phyloP scores from a whole-genome alignment of 2,113 vertebrate genomes.

The Sebastes schlegelii region DNA sequence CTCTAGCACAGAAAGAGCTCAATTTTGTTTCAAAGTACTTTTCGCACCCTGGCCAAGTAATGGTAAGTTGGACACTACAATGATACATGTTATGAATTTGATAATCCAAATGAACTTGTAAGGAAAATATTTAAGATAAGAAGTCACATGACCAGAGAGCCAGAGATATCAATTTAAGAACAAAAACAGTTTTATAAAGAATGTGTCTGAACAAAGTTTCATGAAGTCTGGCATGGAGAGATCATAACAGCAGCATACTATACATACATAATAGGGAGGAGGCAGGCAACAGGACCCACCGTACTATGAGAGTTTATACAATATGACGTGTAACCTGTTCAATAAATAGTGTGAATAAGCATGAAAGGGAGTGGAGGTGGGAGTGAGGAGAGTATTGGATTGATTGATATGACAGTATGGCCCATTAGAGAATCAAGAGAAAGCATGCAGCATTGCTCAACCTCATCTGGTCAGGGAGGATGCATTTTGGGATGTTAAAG shows the following conservation, averaged over 20 bases:
- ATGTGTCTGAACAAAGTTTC: too few species aligned
- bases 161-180: too few species aligned
- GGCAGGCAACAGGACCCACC: too few species aligned
- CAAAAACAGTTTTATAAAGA: too few species aligned
- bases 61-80: conserved; percentile 5
- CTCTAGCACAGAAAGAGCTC: conserved; percentile 31
- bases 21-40: conserved; percentile 49
- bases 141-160: too few species aligned
- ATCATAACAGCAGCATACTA: background rate
- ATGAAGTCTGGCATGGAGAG: background rate
- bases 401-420: background rate
- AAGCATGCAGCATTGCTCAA: background rate
- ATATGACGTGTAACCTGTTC: background rate
- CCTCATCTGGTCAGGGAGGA: too few species aligned
- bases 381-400: background rate
- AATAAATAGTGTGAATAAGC: background rate
- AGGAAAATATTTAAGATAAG: too few species aligned
- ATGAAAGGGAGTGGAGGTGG: background rate
- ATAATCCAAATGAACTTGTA: too few species aligned
- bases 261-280: background rate
- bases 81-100: background rate
- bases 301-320: background rate
- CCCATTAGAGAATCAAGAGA: background rate
- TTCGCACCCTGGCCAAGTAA: background rate
- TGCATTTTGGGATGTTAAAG: too few species aligned